Conservation (phyloP, 35 echinoderm and acorn worm genomes). For the Strongylocentrotus purpuratus region DNA sequence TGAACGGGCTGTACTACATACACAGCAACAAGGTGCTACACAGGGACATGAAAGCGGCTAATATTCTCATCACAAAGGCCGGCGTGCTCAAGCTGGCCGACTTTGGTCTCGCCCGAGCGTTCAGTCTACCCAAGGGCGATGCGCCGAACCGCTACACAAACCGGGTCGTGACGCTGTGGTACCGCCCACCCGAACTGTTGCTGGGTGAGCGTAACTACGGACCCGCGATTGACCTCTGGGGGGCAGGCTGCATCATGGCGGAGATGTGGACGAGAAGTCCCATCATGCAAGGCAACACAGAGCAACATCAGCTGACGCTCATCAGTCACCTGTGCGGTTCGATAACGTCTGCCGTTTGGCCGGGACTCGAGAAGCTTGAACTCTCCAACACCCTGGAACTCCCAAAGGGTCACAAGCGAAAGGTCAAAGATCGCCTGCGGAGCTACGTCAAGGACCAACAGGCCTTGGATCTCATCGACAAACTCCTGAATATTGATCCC, state of each 20-base stretch:
- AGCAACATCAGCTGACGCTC: constrained; percentile 94
- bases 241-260: constrained; percentile 96
- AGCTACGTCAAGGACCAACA: constrained; percentile 95
- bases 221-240: constrained; percentile 93
- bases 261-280: constrained; percentile 99
- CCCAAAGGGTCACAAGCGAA: constrained; percentile 87
- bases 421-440: constrained; percentile 89
- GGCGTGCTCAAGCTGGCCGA: constrained; percentile 84
- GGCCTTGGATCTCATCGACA: constrained; percentile 92
- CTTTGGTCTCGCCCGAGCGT: constrained; percentile 93
- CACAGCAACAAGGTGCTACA: constrained; percentile 89
- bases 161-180: constrained; percentile 95
- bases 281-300: constrained; percentile 97
- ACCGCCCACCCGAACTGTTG: constrained; percentile 94
- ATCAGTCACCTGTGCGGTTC: constrained; percentile 93
- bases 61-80: constrained; percentile 93
- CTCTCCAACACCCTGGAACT: constrained; percentile 81
- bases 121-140: constrained; percentile 81
- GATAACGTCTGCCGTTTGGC: constrained; percentile 77
- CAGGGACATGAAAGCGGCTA: constrained; percentile 97
- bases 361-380: constrained; percentile 83
- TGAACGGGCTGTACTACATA: constrained; percentile 90
- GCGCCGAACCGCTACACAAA: constrained; percentile 82
- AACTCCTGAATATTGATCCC: constrained; percentile 80
- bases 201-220: constrained; percentile 93